Evolutionary conservation across 2,888 invertebrate species (phyloP).

Genomic region (Lasiommata megera): DNA sequence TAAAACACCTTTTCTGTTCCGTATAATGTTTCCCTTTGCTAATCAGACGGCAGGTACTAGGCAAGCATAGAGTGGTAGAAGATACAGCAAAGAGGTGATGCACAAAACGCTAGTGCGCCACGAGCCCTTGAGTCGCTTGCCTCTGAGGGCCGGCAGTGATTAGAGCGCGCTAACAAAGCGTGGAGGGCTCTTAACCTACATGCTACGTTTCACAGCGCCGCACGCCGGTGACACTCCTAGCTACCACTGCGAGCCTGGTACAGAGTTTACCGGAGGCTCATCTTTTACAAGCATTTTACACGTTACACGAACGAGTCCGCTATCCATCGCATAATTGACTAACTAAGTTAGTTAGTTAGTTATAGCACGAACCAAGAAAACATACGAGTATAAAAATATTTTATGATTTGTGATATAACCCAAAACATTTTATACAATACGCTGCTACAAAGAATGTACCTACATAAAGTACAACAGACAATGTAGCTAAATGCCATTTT

Average conservation of each 20-base stretch:
- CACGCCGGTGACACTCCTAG: constrained; percentile 63
- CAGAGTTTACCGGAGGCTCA: constrained; percentile 52
- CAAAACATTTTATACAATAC: background rate
- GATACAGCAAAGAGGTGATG: constrained; percentile 59
- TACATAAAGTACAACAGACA: constrained; percentile 54
- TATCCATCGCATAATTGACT: background rate
- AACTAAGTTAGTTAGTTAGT: background rate
- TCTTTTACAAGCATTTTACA: constrained; percentile 34
- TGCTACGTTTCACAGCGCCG: constrained; percentile 74
- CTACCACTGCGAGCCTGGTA: constrained; percentile 60
- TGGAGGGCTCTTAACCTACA: constrained; percentile 76
- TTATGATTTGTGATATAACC: too few species aligned
- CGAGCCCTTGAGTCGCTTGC: constrained; percentile 67
- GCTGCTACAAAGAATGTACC: constrained; percentile 13
- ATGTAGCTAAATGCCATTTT: constrained; percentile 48
- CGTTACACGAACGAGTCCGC: background rate
- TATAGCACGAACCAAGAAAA: background rate
- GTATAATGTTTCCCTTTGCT: constrained; percentile 12
- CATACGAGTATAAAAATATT: background rate
- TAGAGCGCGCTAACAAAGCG: constrained; percentile 80
- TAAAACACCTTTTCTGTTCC: too few species aligned
- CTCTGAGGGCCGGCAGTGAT: constrained; percentile 75
- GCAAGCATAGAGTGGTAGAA: constrained; percentile 46
- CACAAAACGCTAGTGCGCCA: constrained; percentile 75
- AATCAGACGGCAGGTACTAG: constrained; percentile 46